phyloP scores from a whole-genome alignment of 2,113 vertebrate species.

The Perognathus longimembris region DNA sequence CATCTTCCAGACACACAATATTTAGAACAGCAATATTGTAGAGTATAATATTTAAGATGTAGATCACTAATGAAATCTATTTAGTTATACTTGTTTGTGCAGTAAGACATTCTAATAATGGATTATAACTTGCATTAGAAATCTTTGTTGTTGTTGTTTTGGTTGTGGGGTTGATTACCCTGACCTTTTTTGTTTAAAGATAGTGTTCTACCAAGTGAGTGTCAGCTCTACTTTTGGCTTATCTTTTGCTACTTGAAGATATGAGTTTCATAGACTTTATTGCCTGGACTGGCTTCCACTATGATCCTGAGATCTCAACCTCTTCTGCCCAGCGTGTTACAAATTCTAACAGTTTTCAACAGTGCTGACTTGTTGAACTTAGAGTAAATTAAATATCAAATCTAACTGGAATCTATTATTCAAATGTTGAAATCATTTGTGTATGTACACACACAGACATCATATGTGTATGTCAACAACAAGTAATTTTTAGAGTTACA shows the following conservation, averaged over 20 bases:
- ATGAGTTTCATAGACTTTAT: too few species aligned
- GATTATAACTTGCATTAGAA: too few species aligned
- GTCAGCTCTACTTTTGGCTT: too few species aligned
- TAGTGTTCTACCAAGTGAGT: too few species aligned
- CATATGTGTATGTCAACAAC: not conserved
- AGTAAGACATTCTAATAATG: not conserved
- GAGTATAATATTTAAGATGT: not conserved
- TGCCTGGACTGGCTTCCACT: too few species aligned
- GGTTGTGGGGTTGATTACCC: too few species aligned
- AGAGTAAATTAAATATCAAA: conserved; percentile 13
- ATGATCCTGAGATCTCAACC: too few species aligned
- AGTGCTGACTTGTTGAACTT: not conserved
- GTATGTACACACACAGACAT: not conserved
- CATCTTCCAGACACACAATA: not conserved
- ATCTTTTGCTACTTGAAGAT: too few species aligned
- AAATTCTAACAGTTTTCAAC: not conserved
- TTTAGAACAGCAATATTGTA: too few species aligned
- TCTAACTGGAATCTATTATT: conserved; percentile 30
- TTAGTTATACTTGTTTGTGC: not conserved
- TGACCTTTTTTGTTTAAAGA: not conserved
- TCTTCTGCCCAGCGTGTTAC: not conserved
- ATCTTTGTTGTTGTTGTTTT: too few species aligned
- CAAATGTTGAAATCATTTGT: not conserved
- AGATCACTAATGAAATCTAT: conserved; percentile 19
- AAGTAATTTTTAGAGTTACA: conserved; percentile 34